Percentiles rank a stretch among this genome's conserved stretches.
phyloP scores from a whole-genome alignment of 2,797 vertebrate species.

The Gymnodraco acuticeps region DNA sequence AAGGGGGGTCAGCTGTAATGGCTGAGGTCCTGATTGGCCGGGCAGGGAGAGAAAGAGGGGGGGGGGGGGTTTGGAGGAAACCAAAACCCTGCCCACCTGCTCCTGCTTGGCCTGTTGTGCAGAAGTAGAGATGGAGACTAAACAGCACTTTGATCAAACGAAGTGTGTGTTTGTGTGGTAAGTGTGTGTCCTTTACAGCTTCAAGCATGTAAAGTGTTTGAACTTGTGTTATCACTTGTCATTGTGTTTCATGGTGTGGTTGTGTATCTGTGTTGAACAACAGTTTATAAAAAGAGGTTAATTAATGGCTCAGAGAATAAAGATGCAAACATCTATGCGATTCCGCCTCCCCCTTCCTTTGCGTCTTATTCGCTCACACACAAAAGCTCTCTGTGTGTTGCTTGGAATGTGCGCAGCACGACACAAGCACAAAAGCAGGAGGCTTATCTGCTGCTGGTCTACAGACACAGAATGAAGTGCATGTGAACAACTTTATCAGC shows the following conservation, averaged over 20 bases:
- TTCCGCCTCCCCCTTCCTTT: slow-evolving; percentile 13
- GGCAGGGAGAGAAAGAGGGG: slow-evolving; percentile 22
- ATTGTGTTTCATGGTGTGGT: not conserved
- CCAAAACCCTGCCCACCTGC: slow-evolving; percentile 71
- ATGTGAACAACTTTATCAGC: slow-evolving; percentile 76
- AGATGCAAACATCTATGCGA: slow-evolving; percentile 37
- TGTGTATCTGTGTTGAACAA: slow-evolving; percentile 18
- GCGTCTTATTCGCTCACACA: not conserved
- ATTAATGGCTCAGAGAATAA: slow-evolving; percentile 27
- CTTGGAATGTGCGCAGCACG: slow-evolving; percentile 13
- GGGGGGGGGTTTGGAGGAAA: slow-evolving; percentile 22
- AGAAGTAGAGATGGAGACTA: slow-evolving; percentile 37
- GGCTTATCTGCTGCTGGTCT: slow-evolving; percentile 50
- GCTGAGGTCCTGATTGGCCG: slow-evolving; percentile 71
- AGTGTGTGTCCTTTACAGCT: slow-evolving; percentile 33
- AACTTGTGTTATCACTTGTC: slow-evolving; percentile 7
- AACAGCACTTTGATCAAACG: slow-evolving; percentile 44
- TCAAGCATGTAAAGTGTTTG: slow-evolving; percentile 22
- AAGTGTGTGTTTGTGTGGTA: slow-evolving; percentile 11
- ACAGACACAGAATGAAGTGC: slow-evolving; percentile 59
- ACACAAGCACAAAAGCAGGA: slow-evolving; percentile 28
- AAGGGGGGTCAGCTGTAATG: slow-evolving; percentile 67
- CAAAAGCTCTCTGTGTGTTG: slow-evolving; percentile 20
- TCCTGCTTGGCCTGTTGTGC: slow-evolving; percentile 75
- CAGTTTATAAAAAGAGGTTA: slow-evolving; percentile 21